Percentiles rank a stretch among this genome's conserved stretches.
These are phyloP conservation scores for Gorsachius goisagi DNA, from an alignment of 2,113 vertebrate species.

Conservation along the genomic window DNA sequence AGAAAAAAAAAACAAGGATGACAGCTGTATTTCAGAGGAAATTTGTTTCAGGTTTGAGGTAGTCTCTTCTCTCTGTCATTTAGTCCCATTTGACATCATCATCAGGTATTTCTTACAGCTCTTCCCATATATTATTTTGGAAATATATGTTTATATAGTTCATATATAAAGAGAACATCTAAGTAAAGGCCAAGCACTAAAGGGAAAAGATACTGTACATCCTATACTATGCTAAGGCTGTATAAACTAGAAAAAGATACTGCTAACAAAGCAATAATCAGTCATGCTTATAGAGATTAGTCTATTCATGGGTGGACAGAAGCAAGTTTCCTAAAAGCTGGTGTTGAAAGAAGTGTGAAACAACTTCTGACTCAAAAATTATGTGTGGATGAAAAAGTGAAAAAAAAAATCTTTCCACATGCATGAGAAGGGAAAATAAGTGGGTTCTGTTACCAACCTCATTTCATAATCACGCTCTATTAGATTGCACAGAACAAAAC, in stretches of 20 bases:
- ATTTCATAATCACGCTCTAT: not conserved
- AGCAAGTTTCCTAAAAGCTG: not conserved
- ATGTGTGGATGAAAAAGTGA: not conserved
- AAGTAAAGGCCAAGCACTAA: not conserved
- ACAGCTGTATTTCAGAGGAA: not conserved
- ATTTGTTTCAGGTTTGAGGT: not conserved
- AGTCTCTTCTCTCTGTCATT: not conserved
- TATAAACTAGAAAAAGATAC: not conserved
- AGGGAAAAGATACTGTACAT: not conserved
- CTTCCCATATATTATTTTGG: not conserved
- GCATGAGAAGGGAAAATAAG: not conserved
- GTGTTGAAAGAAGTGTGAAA: not conserved
- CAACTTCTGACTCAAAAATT: not conserved
- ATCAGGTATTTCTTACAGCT: not conserved
- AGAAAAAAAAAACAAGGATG: slow-evolving; percentile 22
- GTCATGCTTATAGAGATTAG: not conserved
- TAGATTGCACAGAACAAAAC: not conserved
- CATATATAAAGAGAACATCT: not conserved
- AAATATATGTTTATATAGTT: not conserved
- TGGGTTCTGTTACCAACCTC: not conserved
- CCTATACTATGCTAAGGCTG: not conserved
- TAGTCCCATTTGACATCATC: not conserved
- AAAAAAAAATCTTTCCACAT: not conserved
- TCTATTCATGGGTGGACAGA: not conserved
- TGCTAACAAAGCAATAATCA: not conserved